Evolutionary conservation across 2,888 invertebrate genomes (phyloP).

Genomic region (Conistra vaccinii): DNA sequence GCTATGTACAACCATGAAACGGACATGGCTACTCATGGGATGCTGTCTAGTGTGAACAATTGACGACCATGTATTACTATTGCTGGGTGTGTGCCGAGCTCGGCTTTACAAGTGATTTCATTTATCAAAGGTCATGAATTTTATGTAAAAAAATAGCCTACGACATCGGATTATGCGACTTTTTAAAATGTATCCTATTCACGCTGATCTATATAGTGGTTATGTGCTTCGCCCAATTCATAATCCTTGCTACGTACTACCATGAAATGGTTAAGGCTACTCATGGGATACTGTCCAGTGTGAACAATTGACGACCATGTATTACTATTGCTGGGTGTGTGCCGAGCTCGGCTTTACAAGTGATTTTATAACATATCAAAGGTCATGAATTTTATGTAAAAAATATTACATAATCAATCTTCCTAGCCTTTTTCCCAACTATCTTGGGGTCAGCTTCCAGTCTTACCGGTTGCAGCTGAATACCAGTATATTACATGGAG

Average conservation of each 20-base stretch:
- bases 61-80: conserved; percentile 41
- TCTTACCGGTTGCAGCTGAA: no score
- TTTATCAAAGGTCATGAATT: conserved; percentile 19
- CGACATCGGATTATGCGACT: conserved; percentile 72
- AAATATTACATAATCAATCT: conserved; percentile 4
- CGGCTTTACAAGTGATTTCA: conserved; percentile 40
- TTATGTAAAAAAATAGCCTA: conserved; percentile 59
- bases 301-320: conserved; percentile 34
- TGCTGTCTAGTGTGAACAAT: conserved; percentile 63
- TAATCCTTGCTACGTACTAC: conserved; percentile 70
- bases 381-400: neutral
- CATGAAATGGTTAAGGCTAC: conserved; percentile 78
- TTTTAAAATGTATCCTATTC: conserved; percentile 71
- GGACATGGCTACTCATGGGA: conserved; percentile 76
- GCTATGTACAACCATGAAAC: conserved; percentile 72
- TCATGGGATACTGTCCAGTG: conserved; percentile 71
- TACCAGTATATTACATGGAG: no score
- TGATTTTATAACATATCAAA: conserved; percentile 44
- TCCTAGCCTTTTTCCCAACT: no score
- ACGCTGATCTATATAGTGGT: conserved; percentile 74
- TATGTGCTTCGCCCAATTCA: conserved; percentile 77
- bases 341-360: conserved; percentile 36
- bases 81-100: conserved; percentile 52
- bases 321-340: conserved; percentile 49
- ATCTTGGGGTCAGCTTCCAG: no score